Evolutionary conservation across 1,140 invertebrate genomes (phyloP), one percentile per base, ranked within the genome.

Genomic region (Hyles euphorbiae): DNA sequence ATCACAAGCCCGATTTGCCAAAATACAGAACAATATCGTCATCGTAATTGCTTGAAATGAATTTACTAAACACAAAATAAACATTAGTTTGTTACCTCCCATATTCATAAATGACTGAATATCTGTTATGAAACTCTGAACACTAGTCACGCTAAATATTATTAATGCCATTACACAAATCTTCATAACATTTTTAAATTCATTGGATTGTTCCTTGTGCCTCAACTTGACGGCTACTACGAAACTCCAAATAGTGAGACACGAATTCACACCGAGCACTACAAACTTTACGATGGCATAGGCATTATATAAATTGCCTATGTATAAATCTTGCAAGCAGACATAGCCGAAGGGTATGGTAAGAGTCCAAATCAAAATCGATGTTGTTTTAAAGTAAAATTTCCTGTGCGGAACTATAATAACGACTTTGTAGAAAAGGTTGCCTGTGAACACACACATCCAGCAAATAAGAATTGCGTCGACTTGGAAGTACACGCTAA

Each of bases 401-500:
- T 22, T 22, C 22, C 22, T 22, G 22, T 22, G 22, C 22, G 22
- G 22, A 2, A 22, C 22, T 22, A 2, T 22, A 7, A 67, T 34
- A 0, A 83, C 73, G 2, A 81, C 65, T 56, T 81, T 81, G 11
- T 78, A 65, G 57, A 74, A 83, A 7, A 83, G 55, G 34, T 78
- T 73, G 48, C 76, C 79, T 2, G 78, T 75, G 50, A 78, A 83
- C 1, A 83, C 49, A 53, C 76, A 76, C 76, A 79, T 83, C 59
- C 76, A 70, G 5, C 59, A 55, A 3, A 79, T 46, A 1, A 79
- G 43, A 1, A 66, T 67, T 0, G 73, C 50, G 32, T 83, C 80
- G 5, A 62, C 72, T 5, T 76, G 71, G 5, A 74, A 53, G 40
- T 83, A 81, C 1, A 70, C 10, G 0, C 56, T 43, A 3, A 49